Percentiles rank a stretch among this genome's conserved stretches.
These are phyloP conservation scores for Liolophura sinensis DNA, from an alignment of 1,140 invertebrate species.

Conservation along the genomic window DNA sequence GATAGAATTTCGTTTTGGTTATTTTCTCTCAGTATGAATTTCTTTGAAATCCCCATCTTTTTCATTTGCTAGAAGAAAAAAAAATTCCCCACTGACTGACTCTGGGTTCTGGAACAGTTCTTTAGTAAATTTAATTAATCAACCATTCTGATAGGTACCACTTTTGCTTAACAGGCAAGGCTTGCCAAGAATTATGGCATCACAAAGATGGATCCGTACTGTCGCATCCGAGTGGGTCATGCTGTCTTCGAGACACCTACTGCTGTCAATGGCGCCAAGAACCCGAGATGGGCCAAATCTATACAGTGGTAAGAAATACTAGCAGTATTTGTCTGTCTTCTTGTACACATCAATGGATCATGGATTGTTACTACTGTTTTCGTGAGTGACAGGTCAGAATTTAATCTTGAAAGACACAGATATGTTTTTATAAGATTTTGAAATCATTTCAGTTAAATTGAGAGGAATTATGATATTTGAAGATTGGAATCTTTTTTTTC, in stretches of 20 bases:
- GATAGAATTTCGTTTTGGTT: too few relatives aligned
- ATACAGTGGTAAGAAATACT: conserved; percentile 75
- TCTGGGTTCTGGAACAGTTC: not conserved
- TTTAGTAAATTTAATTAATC: not conserved
- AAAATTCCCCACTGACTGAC: too few relatives aligned
- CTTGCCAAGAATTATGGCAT: conserved; percentile 96
- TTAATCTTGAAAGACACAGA: too few relatives aligned
- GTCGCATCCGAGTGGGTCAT: conserved; percentile 87
- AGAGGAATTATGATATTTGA: not conserved
- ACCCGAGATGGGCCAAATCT: conserved; percentile 92
- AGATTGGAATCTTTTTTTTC: conserved; percentile 6
- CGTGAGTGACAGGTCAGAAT: too few relatives aligned
- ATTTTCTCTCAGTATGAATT: too few relatives aligned
- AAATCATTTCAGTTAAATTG: too few relatives aligned
- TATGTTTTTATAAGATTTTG: too few relatives aligned
- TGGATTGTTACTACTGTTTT: not conserved
- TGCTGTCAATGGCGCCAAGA: conserved; percentile 92
- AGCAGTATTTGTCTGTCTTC: not conserved
- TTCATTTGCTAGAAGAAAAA: too few relatives aligned
- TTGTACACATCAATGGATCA: not conserved
- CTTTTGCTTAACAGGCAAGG: conserved; percentile 70
- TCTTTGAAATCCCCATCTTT: too few relatives aligned
- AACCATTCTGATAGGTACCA: not conserved
- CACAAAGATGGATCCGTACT: conserved; percentile 95
- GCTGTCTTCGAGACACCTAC: conserved; percentile 94